A percentile compares a stretch with the other conserved stretches of the same genome.
phyloP scores from a whole-genome alignment of 2,113 vertebrate species.

The Cinclus mexicanus region DNA sequence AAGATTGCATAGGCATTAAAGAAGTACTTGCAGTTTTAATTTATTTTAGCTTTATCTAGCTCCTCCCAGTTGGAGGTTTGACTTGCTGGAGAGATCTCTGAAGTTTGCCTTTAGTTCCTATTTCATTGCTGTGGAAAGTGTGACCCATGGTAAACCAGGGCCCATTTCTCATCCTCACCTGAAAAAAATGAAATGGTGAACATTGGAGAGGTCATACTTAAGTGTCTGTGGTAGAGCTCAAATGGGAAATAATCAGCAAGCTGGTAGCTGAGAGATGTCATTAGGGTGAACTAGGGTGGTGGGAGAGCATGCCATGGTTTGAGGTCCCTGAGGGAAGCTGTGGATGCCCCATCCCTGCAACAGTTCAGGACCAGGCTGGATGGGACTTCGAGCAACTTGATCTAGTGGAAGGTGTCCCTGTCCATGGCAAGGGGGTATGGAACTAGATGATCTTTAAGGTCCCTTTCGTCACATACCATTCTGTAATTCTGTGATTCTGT shows the following conservation, averaged over 20 bases:
- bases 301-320: not conserved
- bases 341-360: not conserved
- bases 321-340: not conserved
- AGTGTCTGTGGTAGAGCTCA: not conserved
- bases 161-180: not conserved
- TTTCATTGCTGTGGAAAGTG: not conserved
- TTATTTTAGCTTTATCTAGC: not conserved
- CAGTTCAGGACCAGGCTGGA: not conserved
- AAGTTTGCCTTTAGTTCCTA: not conserved
- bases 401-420: not conserved
- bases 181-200: not conserved
- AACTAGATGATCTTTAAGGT: not conserved
- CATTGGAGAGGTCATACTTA: not conserved
- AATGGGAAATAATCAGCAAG: not conserved
- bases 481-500: not conserved
- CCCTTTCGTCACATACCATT: not conserved
- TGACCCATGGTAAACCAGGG: not conserved
- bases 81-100: not conserved
- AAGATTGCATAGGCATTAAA: not conserved
- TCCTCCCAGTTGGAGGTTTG: not conserved
- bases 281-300: not conserved
- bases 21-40: not conserved
- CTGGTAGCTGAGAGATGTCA: not conserved
- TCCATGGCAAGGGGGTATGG: not conserved
- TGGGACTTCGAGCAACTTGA: not conserved